These are phyloP conservation scores for Cheilosia vulpina DNA, from an alignment of 2,888 invertebrate genomes.

Conservation along the genomic window DNA sequence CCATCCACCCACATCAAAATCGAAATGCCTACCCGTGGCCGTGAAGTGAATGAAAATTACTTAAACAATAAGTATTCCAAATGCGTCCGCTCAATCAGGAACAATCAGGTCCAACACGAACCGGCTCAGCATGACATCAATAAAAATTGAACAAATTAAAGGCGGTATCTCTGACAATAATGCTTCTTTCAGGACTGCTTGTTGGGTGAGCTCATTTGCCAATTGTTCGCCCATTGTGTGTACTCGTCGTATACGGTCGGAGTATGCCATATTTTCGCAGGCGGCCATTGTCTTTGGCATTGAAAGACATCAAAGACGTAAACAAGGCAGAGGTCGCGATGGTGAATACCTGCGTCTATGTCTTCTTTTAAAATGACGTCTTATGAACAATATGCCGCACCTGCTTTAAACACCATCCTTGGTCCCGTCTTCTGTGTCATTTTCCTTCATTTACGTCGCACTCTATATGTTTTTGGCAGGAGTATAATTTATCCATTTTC, in stretches of 20 bases:
- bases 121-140: constrained; percentile 30
- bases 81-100: constrained; percentile 22
- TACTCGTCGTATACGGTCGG: neutral
- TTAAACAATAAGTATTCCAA: constrained; percentile 20
- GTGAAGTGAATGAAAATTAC: constrained; percentile 31
- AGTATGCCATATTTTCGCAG: constrained; percentile 12
- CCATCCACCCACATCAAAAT: neutral
- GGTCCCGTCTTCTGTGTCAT: neutral
- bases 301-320: neutral
- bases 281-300: neutral
- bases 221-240: neutral
- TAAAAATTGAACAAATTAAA: constrained; percentile 41
- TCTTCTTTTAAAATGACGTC: neutral
- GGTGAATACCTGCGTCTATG: neutral
- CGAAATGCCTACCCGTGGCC: neutral
- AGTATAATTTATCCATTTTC: constrained; percentile 50
- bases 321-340: neutral
- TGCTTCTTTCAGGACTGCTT: neutral
- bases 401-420: constrained; percentile 10
- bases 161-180: neutral
- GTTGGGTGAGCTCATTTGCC: neutral
- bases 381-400: neutral
- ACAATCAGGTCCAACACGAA: constrained; percentile 22
- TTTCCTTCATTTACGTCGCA: constrained; percentile 2
- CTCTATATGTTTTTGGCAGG: neutral